Evolutionary conservation across 2,888 invertebrate species (phyloP), one percentile per base, ranked within the genome.

Genomic region (Torymus tubicola): DNA sequence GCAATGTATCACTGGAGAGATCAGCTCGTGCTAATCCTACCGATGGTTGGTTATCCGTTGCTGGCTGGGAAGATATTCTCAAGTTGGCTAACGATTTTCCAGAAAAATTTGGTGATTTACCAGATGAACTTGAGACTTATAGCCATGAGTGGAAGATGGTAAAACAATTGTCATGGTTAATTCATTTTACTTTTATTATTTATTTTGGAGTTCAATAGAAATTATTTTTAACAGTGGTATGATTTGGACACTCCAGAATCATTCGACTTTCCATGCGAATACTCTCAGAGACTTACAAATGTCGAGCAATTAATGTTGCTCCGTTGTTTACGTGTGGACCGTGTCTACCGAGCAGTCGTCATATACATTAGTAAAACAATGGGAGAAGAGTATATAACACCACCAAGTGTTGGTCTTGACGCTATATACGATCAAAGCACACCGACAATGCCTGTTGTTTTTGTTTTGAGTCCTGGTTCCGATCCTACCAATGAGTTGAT

Each of bases 401-500:
- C 98, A 18, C 97, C 98, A 1, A 87, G 87, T 72, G 90, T 89
- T 86, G 97, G 96, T 88, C 94, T 97, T 85, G 95, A 96, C 83
- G 93, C 94, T 86, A 96, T 98, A 86, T 96, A 93, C 88, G 96
- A 97, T 83, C 97, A 97, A 89, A 96, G 96, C 78, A 94, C 95
- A 0, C 94, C 96, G 0, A 93, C 91, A 18, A 97, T 96, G 55
- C 98, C 98, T 0, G 96, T 98, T 2, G 96, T 98, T 84, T 98
- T 99, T 88, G 96, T 98, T 83, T 92, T 98, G 67, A 98, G 98
- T 84, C 97, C 98, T 13, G 98, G 98, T 0, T 97, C 98, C 0
- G 98, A 99, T 91, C 98, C 98, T 0, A 95, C 98, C 0, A 95
- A 95, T 80, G 96, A 97, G 87, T 91, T 96, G 72, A 95, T 96